Base-by-base conservation (phyloP, 2,888 invertebrate genomes). In the Hypomecis atomaria region DNA sequence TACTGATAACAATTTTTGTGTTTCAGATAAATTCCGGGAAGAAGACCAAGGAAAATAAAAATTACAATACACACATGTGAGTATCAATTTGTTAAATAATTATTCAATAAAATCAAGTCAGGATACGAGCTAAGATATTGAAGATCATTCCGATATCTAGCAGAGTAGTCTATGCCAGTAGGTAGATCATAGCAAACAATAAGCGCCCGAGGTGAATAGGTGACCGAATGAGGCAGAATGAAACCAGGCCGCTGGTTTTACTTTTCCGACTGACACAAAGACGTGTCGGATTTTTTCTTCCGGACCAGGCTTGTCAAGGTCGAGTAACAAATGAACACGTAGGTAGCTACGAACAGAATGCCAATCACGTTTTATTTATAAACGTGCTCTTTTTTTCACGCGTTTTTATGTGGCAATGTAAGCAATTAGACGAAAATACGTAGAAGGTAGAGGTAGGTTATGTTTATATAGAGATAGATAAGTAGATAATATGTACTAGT, bases 271-370 rank as follows among this genome's bases (percentile, higher is more conserved):
- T 61, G 64, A 65, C 55, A 66, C 70, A 70, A 72, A 69, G 70
- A 67, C 70, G 59, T 63, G 69, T 57, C 67, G 56, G 57, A 68
- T 69, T 59, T 47, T 69, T 40, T 57, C 67, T 72, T 67, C 67
- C 69, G 70, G 56, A 53, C 49, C 5, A 53, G 59, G 58, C 57
- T 64, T 66, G 53, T n/a, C 64, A 70, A 70, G 70, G 69, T 69
- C 67, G 45, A 45, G 57, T 64, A 56, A 49, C 43, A 36, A 59
- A 59, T 33, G 56, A 48, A 56, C 64, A 70, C 61, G 58, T 65
- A 45, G 47, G 58, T 65, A 45, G 47, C 3, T n/a, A 58, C 60
- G 23, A 40, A 52, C 56, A 62, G 42, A 54, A 55, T 53, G 58
- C 58, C 67, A 64, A 65, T 66, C 43, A 57, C 54, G 49, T 43